phyloP scores from a whole-genome alignment of 2,888 invertebrate species.

The Therioaphis trifolii region DNA sequence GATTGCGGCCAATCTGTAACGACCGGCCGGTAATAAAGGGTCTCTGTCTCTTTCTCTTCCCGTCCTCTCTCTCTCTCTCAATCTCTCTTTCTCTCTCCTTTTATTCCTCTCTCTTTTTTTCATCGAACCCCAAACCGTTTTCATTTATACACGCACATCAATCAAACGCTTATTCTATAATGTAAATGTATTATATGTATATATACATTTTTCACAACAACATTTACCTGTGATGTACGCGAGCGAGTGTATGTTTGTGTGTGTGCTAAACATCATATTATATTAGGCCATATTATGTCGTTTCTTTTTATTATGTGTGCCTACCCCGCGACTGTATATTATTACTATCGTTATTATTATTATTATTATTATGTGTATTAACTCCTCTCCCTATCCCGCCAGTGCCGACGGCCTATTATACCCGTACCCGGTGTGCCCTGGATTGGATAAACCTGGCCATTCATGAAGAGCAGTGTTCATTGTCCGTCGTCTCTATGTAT shows the following conservation, averaged over 20 bases:
- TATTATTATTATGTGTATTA: slow-evolving; percentile 52
- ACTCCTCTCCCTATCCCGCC: slow-evolving; percentile 40
- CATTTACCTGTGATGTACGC: slow-evolving; percentile 50
- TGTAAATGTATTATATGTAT: too few relatives aligned
- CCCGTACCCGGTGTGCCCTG: slow-evolving; percentile 35
- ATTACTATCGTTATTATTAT: slow-evolving; percentile 45
- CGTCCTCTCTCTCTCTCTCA: background rate
- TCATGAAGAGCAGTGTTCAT: slow-evolving; percentile 31
- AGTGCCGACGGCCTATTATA: background rate
- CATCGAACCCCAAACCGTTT: slow-evolving; percentile 61
- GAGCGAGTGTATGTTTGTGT: slow-evolving; percentile 22
- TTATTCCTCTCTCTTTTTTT: slow-evolving; percentile 32
- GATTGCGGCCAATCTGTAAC: slow-evolving; percentile 63
- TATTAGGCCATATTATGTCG: slow-evolving; percentile 62
- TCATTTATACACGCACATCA: slow-evolving; percentile 61
- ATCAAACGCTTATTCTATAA: slow-evolving; percentile 61
- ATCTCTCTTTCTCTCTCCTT: background rate
- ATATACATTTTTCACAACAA: slow-evolving; percentile 57
- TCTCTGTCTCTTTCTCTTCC: too few relatives aligned
- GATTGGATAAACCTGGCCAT: slow-evolving; percentile 56
- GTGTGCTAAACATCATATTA: slow-evolving; percentile 57
- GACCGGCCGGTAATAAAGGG: slow-evolving; percentile 60
- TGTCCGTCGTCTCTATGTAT: slow-evolving; percentile 23
- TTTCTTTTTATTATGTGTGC: slow-evolving; percentile 45
- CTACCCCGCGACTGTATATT: slow-evolving; percentile 58